These are phyloP conservation scores for Coracopsis vasa DNA, from an alignment of 2,113 vertebrate genomes.

Conservation along the genomic window DNA sequence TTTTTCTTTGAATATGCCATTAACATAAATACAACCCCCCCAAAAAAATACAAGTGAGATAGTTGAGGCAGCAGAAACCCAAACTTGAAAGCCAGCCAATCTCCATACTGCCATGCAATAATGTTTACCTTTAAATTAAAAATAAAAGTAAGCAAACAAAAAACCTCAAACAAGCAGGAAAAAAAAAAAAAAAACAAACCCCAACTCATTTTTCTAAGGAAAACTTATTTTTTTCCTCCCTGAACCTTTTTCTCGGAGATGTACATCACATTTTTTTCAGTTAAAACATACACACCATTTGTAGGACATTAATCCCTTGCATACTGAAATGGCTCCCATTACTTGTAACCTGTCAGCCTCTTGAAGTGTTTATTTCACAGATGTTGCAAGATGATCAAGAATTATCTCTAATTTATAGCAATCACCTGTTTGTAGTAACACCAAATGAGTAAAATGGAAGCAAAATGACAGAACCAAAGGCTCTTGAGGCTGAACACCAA, in stretches of 20 bases:
- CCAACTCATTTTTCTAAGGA: not conserved
- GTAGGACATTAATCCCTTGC: not conserved
- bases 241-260: not conserved
- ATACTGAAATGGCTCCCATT: not conserved
- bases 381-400: not conserved
- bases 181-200: not conserved
- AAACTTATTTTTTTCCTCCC: not conserved
- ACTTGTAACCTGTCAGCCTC: not conserved
- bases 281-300: not conserved
- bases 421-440: not conserved
- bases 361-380: not conserved
- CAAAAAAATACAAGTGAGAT: not conserved
- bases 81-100: not conserved
- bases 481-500: not conserved
- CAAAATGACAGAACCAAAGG: not conserved
- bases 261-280: not conserved
- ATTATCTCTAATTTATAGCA: not conserved
- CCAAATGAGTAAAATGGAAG: not conserved
- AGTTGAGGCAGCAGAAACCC: not conserved
- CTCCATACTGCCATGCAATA: not conserved
- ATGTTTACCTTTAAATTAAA: not conserved
- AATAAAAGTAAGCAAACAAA: not conserved
- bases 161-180: not conserved
- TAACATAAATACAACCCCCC: not conserved
- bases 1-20: not conserved